phyloP scores from a whole-genome alignment of 2,113 vertebrate species.

The Cheilinus undulatus region DNA sequence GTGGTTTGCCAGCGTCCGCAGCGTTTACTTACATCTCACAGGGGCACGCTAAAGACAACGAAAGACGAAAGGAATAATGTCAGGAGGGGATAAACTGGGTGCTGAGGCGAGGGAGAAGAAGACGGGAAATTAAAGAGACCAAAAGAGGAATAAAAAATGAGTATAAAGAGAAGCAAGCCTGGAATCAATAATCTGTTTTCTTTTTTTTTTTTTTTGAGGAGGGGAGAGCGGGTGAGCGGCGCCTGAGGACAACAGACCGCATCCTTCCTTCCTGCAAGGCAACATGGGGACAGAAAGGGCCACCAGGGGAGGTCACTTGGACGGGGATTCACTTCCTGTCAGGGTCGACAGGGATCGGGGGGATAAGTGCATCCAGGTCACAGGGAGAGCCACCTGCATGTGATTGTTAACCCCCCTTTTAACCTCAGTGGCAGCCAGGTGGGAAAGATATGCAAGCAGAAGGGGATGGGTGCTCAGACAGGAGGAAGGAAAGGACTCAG shows the following conservation, averaged over 20 bases:
- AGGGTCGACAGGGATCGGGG: conserved; percentile 73
- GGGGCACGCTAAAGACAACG: conserved; percentile 27
- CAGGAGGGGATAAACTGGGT: conserved; percentile 56
- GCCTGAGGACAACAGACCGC: conserved; percentile 87
- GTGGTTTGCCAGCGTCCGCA: conserved; percentile 76
- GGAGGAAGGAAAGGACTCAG: conserved; percentile 1
- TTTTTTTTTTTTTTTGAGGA: conserved; percentile 71
- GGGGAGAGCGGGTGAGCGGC: conserved; percentile 61
- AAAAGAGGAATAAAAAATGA: conserved; percentile 29
- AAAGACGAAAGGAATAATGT: conserved; percentile 45
- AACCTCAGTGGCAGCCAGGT: conserved; percentile 69
- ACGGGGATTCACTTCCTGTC: conserved; percentile 75
- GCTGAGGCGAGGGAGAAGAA: conserved; percentile 42
- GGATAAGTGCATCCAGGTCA: conserved; percentile 80
- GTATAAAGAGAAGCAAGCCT: conserved; percentile 77
- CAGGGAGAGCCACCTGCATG: conserved; percentile 71
- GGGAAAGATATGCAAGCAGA: conserved; percentile 30
- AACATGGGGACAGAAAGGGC: conserved; percentile 81
- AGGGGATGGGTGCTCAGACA: not conserved
- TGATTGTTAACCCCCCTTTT: conserved; percentile 59
- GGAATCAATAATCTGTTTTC: conserved; percentile 89
- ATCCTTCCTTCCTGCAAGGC: conserved; percentile 90
- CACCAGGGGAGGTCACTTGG: conserved; percentile 80
- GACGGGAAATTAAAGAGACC: conserved; percentile 56
- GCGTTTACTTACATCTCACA: conserved; percentile 81